These are phyloP conservation scores for Lordiphosa andalusiaca DNA, from an alignment of 2,888 invertebrate genomes.

Conservation along the genomic window DNA sequence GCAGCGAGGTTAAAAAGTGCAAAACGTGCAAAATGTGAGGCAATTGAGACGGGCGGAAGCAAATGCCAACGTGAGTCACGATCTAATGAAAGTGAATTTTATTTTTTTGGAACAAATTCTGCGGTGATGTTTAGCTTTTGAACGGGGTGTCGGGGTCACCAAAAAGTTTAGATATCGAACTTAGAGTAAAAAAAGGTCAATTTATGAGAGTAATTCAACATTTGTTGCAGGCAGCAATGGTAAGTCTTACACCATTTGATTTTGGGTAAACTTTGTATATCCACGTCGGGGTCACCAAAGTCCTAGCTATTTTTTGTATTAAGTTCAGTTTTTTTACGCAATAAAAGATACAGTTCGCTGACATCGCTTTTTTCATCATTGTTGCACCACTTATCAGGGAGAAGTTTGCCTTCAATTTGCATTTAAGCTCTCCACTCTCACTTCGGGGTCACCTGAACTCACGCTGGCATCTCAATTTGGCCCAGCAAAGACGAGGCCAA, in stretches of 20 bases:
- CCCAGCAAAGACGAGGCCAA: conserved; percentile 3
- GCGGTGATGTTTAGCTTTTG: too few species aligned
- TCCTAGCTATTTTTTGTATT: too few species aligned
- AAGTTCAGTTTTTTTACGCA: too few species aligned
- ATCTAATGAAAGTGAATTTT: conserved; percentile 4
- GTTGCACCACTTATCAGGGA: too few species aligned
- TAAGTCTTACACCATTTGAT: too few species aligned
- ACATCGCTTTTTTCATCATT: too few species aligned
- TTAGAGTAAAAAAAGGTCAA: not conserved
- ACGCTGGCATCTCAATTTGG: conserved; percentile 2
- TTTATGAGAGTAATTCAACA: not conserved
- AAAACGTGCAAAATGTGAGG: conserved; percentile 27
- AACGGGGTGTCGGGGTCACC: conserved; percentile 1
- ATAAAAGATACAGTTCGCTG: too few species aligned
- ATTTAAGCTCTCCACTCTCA: too few species aligned
- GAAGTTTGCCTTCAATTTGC: too few species aligned
- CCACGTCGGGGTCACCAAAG: too few species aligned
- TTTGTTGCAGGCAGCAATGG: not conserved
- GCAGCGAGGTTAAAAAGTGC: conserved; percentile 26
- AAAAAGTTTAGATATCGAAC: not conserved
- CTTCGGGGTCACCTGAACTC: not conserved
- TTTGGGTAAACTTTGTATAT: too few species aligned
- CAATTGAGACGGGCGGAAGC: conserved; percentile 2
- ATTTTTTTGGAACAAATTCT: not conserved
- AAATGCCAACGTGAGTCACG: conserved; percentile 30